Evolutionary conservation across 2,888 invertebrate genomes (phyloP).

Genomic region (Acanthosepion esculentum): DNA sequence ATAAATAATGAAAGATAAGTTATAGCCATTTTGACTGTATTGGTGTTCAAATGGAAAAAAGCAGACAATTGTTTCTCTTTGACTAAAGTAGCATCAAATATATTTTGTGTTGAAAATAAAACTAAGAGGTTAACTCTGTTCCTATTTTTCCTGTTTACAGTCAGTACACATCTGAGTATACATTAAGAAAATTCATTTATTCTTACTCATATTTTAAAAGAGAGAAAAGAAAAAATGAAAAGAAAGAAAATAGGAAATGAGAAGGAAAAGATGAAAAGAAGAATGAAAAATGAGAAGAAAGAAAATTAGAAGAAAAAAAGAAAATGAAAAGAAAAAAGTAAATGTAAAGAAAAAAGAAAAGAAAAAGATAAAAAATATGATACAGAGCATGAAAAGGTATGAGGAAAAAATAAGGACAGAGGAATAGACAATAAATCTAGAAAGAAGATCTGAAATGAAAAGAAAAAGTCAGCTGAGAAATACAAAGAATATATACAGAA

Average conservation of each 20-base stretch:
- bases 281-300: neutral
- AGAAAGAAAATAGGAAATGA: neutral
- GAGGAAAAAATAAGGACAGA: neutral
- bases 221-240: neutral
- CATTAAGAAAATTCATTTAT: neutral
- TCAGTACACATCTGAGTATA: neutral
- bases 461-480: neutral
- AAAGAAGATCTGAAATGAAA: neutral
- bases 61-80: neutral
- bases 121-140: neutral
- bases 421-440: no score
- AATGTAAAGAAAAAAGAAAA: neutral
- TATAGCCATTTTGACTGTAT: neutral
- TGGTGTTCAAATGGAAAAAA: neutral
- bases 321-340: neutral
- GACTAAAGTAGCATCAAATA: neutral
- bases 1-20: conserved; percentile 11
- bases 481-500: neutral
- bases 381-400: neutral
- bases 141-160: neutral
- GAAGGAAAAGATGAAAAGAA: neutral
- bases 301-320: neutral
- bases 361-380: neutral
- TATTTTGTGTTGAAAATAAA: neutral
- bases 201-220: neutral